These are phyloP conservation scores for Drosophila willistoni DNA, from an alignment of 1,140 invertebrate species.

Conservation along the genomic window DNA sequence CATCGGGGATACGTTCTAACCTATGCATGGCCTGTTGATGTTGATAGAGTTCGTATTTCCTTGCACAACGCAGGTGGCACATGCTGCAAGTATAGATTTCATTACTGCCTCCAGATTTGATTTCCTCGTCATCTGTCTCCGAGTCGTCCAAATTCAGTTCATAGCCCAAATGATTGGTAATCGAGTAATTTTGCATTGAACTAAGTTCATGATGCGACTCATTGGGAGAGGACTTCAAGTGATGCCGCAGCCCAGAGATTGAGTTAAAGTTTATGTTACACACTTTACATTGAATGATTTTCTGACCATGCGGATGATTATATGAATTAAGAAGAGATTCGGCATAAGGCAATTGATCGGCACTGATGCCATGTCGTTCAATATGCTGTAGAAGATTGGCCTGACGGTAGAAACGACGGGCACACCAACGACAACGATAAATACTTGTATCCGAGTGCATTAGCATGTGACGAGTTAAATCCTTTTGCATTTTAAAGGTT, in stretches of 20 bases:
- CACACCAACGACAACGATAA: constrained; percentile 84
- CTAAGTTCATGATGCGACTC: constrained; percentile 44
- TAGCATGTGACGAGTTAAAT: constrained; percentile 83
- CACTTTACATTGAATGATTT: constrained; percentile 63
- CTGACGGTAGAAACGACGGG: constrained; percentile 84
- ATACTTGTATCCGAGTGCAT: constrained; percentile 83
- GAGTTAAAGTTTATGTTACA: constrained; percentile 53
- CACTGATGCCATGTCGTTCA: constrained; percentile 61
- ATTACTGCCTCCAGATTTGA: constrained; percentile 35
- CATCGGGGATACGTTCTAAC: constrained; percentile 57
- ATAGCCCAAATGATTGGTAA: constrained; percentile 72
- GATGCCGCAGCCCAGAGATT: constrained; percentile 53
- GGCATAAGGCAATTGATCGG: constrained; percentile 56
- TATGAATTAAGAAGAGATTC: constrained; percentile 58
- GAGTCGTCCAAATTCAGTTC: constrained; percentile 75
- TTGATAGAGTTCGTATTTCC: constrained; percentile 69
- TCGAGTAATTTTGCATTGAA: constrained; percentile 70
- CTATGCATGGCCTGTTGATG: constrained; percentile 76
- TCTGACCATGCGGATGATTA: constrained; percentile 59
- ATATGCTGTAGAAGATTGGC: constrained; percentile 82
- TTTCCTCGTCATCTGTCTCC: constrained; percentile 66
- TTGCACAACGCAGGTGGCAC: constrained; percentile 83
- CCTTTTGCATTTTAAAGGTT: constrained; percentile 84
- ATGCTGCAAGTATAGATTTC: constrained; percentile 83
- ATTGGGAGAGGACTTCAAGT: constrained; percentile 40